phyloP scores from a whole-genome alignment of 2,888 invertebrate genomes.

The Pseudococcus longispinus region DNA sequence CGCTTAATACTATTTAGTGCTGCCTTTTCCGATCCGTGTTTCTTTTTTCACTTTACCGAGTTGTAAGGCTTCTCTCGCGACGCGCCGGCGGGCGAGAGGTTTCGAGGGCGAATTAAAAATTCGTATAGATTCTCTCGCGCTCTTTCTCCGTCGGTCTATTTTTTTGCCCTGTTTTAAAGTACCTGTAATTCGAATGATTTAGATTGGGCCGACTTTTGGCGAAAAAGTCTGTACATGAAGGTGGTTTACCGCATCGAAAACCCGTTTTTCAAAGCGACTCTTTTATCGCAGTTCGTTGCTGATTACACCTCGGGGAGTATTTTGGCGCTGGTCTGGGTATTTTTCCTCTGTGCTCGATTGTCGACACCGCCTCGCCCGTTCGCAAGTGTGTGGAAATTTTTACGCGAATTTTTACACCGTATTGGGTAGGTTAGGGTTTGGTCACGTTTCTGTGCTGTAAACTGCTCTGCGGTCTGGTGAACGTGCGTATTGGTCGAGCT shows the following conservation, averaged over 20 bases:
- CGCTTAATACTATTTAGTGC: conserved; percentile 46
- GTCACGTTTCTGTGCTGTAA: neutral
- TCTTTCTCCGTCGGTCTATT: neutral
- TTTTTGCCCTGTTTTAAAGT: conserved; percentile 1
- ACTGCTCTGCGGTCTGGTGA: neutral
- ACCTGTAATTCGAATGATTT: conserved; percentile 1
- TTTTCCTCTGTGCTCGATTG: neutral
- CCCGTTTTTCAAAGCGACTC: neutral
- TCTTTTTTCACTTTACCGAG: neutral
- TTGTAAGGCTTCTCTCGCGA: neutral
- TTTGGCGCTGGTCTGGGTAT: neutral
- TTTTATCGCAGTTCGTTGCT: neutral
- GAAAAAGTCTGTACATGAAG: neutral
- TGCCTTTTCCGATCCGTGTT: conserved; percentile 43
- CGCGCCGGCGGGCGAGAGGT: neutral
- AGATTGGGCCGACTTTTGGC: neutral
- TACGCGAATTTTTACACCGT: neutral
- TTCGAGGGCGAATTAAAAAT: conserved; percentile 16
- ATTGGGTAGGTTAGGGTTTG: neutral
- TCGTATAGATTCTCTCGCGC: neutral
- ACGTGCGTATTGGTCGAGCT: neutral
- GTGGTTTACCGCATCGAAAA: neutral
- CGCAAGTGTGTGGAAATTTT: too few relatives aligned
- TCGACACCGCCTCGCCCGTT: neutral
- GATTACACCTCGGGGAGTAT: neutral